These are phyloP conservation scores for Macquaria australasica DNA, from an alignment of 2,113 vertebrate species.

Conservation along the genomic window DNA sequence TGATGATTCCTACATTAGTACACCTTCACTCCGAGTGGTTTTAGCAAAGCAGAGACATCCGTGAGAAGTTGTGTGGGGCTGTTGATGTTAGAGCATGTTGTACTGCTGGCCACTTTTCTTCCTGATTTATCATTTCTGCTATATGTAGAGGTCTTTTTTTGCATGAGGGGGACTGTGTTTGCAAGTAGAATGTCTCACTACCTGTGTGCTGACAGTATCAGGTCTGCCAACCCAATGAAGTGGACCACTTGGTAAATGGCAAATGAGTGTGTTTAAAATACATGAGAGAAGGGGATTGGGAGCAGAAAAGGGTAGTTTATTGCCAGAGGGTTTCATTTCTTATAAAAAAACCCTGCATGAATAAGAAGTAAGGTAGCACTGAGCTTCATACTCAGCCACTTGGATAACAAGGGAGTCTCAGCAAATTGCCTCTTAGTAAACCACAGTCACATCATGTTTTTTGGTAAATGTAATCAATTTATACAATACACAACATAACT, in stretches of 20 bases:
- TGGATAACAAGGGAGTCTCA: not conserved
- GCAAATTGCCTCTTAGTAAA: not conserved
- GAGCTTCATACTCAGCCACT: not conserved
- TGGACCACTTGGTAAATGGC: slow-evolving; percentile 14
- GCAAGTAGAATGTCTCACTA: not conserved
- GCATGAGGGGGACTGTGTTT: slow-evolving; percentile 13
- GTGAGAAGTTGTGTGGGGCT: not conserved
- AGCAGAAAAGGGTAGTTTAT: slow-evolving; percentile 21
- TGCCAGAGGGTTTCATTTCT: slow-evolving; percentile 21
- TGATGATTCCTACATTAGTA: not conserved
- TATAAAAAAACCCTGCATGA: slow-evolving; percentile 13
- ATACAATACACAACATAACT: not conserved
- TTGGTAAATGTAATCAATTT: not conserved
- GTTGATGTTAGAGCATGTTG: not conserved
- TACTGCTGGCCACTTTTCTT: not conserved
- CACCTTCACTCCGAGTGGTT: not conserved
- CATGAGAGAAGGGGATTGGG: slow-evolving; percentile 11
- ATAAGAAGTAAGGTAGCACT: not conserved
- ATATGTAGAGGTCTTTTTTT: slow-evolving; percentile 1
- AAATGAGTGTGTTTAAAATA: slow-evolving; percentile 44
- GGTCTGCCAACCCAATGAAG: slow-evolving; percentile 26
- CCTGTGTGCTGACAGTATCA: slow-evolving; percentile 20
- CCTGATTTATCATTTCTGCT: slow-evolving; percentile 51
- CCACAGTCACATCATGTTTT: not conserved
- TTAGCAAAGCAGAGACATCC: not conserved